Base-by-base conservation (phyloP, 2,797 vertebrate species). In the Bryconaethiops microstoma region DNA sequence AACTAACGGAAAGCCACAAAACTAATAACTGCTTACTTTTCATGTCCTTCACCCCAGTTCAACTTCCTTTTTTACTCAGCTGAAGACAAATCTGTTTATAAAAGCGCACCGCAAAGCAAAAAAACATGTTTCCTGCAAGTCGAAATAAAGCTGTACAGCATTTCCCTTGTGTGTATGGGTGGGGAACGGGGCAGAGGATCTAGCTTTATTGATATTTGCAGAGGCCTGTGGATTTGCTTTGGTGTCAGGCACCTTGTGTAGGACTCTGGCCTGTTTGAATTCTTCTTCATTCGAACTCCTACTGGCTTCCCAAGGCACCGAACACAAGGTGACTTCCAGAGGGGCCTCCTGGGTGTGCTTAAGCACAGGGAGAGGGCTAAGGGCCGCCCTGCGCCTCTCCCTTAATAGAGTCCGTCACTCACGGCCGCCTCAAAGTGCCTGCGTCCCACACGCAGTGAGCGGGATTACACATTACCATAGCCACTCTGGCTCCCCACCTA, bases 211-310 rank as follows among this genome's bases (percentile, higher is more conserved):
- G 95, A 93, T 96, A 95, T 96, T 94, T 95, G 95, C 94, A 92
- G 93, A 93, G 93, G 93, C 92, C 92, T 93, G 94, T 95, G 95
- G 94, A 96, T 97, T 96, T 94, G 94, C 92, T 93, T 93, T 94
- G 92, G 92, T 93, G 94, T 93, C 92, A 92, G 90, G 94, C 93
- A 93, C 93, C 91, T 92, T 90, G 92, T 95, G 91, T 91, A 88
- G 92, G 91, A 89, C 90, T 92, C 92, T 90, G 86, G 90, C 88
- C 80, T 93, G 95, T 95, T 94, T 83, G 73, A 96, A 96, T 92
- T 92, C 90, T 91, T 90, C 94, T 94, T 68, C 80, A 95, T 96
- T 95, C 94, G 90, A 95, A 95, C 94, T 91, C 95, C 96, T 96
- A 96, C 67, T 39, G 92, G 93, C 93, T 95, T 96, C 94, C 94